phyloP scores from a whole-genome alignment of 2,888 invertebrate genomes.

The Calliopum simillimum region DNA sequence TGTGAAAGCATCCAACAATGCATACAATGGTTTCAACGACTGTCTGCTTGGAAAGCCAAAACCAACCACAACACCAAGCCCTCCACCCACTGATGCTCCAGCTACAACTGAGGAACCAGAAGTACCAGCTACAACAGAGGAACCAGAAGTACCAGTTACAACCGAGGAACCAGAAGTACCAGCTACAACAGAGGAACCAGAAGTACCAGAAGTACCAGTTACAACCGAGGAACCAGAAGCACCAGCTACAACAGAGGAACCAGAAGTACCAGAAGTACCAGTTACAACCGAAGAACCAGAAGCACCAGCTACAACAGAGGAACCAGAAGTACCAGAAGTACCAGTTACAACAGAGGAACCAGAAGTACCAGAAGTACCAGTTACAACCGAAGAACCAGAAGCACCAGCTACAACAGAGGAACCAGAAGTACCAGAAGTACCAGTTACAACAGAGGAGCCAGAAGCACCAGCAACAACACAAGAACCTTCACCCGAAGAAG shows the following conservation, averaged over 20 bases:
- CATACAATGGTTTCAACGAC: neutral
- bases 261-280: neutral
- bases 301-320: neutral
- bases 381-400: neutral
- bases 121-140: neutral
- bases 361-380: neutral
- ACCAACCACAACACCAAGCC: neutral
- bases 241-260: neutral
- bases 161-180: neutral
- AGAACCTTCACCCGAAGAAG: constrained; percentile 3
- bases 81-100: neutral
- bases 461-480: neutral
- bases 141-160: neutral
- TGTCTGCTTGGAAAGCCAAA: neutral
- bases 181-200: neutral
- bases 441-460: neutral
- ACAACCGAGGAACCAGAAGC: neutral
- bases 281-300: neutral
- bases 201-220: neutral
- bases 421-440: neutral
- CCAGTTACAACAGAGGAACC: neutral
- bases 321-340: neutral
- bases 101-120: neutral
- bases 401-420: neutral
- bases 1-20: neutral